These are phyloP conservation scores for Drosophila equinoxialis DNA, from an alignment of 1,140 invertebrate genomes.

Conservation along the genomic window DNA sequence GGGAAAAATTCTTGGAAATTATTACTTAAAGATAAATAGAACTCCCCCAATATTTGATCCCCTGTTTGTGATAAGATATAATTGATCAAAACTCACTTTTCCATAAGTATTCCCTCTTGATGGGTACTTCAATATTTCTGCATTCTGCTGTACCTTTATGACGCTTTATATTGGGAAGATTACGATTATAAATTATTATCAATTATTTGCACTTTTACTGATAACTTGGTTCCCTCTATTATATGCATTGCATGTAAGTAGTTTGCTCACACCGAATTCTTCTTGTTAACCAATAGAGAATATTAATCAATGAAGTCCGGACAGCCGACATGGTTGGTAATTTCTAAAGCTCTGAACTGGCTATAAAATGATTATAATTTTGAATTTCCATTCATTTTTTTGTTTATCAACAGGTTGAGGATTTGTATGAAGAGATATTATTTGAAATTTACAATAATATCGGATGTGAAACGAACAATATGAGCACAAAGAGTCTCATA, in stretches of 20 bases:
- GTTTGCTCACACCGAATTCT: neutral
- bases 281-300: neutral
- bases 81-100: neutral
- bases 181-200: constrained; percentile 1
- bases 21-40: too few species aligned
- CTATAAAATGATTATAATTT: neutral
- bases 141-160: neutral
- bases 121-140: neutral
- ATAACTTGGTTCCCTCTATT: constrained; percentile 39
- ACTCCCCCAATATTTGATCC: too few species aligned
- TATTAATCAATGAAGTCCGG: neutral
- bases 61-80: too few species aligned
- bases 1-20: too few species aligned
- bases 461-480: constrained; percentile 89
- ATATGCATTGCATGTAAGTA: neutral
- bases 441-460: constrained; percentile 97
- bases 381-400: neutral
- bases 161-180: neutral
- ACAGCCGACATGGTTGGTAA: neutral
- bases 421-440: constrained; percentile 95
- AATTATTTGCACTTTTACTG: constrained; percentile 26
- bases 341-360: neutral
- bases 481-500: constrained; percentile 88
- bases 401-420: constrained; percentile 89
- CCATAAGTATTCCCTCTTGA: neutral